Conservation (phyloP, 2,797 vertebrate species). For the Aldrovandia affinis region DNA sequence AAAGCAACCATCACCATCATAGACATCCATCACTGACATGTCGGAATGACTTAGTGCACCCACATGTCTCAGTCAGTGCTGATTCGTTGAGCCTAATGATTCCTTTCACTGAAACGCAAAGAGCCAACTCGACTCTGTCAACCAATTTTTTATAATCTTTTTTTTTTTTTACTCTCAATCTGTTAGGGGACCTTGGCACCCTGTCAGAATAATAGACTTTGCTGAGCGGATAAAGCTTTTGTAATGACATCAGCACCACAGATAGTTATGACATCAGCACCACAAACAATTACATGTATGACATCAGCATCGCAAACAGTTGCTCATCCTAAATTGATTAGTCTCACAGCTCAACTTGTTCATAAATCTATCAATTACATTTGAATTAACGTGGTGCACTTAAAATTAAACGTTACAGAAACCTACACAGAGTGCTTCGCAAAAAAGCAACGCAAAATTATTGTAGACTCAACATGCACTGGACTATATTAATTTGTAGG, state of each 20-base stretch:
- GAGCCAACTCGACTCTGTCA: neutral
- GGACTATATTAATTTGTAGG: neutral
- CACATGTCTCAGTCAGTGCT: neutral
- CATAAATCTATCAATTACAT: neutral
- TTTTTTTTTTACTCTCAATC: neutral
- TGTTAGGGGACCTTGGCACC: neutral
- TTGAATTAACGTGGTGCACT: neutral
- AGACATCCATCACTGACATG: neutral
- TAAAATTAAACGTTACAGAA: neutral
- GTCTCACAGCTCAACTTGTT: neutral
- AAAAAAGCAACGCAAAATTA: too few relatives aligned
- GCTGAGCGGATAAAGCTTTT: neutral
- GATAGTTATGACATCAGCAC: neutral
- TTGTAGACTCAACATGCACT: neutral
- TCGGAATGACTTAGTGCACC: neutral
- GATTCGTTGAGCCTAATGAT: neutral
- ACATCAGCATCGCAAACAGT: neutral
- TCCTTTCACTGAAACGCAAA: constrained; percentile 7
- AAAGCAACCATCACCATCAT: neutral
- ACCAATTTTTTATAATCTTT: neutral
- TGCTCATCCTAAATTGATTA: neutral
- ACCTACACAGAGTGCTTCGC: too few relatives aligned
- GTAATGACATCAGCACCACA: neutral
- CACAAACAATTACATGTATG: neutral
- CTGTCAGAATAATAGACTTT: neutral